These are phyloP conservation scores for Scolopax bukidnonensis DNA, from an alignment of 2,797 vertebrate genomes.

Conservation along the genomic window DNA sequence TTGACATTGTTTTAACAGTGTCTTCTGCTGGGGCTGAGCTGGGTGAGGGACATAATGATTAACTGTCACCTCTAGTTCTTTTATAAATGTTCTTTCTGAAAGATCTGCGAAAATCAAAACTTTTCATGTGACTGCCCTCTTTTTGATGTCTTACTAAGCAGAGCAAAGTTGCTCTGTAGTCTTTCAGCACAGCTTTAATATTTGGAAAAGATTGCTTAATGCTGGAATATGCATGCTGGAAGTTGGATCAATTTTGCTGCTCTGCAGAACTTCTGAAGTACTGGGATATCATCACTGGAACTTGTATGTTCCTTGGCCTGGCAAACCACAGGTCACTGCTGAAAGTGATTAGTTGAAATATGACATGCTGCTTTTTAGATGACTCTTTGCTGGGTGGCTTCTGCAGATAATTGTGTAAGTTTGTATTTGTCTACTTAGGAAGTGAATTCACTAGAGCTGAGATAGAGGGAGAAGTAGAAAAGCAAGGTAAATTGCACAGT, in stretches of 20 bases:
- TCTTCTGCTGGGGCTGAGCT: neutral
- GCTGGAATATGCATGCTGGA: neutral
- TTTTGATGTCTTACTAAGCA: neutral
- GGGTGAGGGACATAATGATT: accelerated
- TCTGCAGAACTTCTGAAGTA: neutral
- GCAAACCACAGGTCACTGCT: neutral
- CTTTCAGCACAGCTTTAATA: neutral
- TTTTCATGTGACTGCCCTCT: neutral
- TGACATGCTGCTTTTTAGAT: neutral
- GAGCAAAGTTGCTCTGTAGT: neutral
- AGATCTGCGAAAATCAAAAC: neutral
- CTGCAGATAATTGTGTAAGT: neutral
- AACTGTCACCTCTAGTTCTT: neutral
- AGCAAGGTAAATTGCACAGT: neutral
- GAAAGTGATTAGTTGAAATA: neutral
- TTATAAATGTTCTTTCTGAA: neutral
- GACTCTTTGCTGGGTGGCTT: neutral
- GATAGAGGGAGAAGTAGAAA: too few relatives aligned
- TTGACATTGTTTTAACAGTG: neutral
- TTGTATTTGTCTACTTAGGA: neutral
- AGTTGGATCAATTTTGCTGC: neutral
- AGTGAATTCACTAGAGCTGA: neutral
- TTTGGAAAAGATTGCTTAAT: neutral
- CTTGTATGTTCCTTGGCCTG: neutral
- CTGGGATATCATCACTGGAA: neutral